phyloP scores from a whole-genome alignment of 2,888 invertebrate genomes.

The Dorcus parallelipipedus region DNA sequence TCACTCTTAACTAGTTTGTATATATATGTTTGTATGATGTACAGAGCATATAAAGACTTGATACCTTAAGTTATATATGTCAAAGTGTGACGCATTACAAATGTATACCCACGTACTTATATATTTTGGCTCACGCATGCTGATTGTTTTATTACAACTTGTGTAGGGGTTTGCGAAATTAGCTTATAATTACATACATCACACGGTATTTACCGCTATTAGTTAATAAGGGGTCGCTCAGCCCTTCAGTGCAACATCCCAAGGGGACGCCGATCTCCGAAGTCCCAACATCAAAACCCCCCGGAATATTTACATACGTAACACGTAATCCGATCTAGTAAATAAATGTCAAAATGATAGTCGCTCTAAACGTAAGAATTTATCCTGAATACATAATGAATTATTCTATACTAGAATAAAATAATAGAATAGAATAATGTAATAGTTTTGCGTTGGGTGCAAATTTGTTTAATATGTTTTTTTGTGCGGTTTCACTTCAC shows the following conservation, averaged over 20 bases:
- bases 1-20: too few relatives aligned
- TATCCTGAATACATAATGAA: neutral
- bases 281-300: constrained; percentile 20
- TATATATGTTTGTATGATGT: too few relatives aligned
- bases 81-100: too few relatives aligned
- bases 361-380: neutral
- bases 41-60: too few relatives aligned
- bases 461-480: too few relatives aligned
- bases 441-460: too few relatives aligned
- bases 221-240: constrained; percentile 45
- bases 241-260: constrained; percentile 13
- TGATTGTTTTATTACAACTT: constrained; percentile 48
- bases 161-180: constrained; percentile 42
- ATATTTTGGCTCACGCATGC: constrained; percentile 30
- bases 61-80: too few relatives aligned
- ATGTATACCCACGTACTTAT: too few relatives aligned
- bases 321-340: constrained; percentile 32
- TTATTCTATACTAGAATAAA: neutral
- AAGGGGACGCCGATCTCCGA: constrained; percentile 11
- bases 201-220: constrained; percentile 52
- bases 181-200: constrained; percentile 51
- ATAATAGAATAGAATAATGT: neutral
- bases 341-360: constrained; percentile 20
- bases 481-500: too few relatives aligned
- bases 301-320: constrained; percentile 35